phyloP scores from a whole-genome alignment of 2,797 vertebrate species.

The Aquila chrysaetos region DNA sequence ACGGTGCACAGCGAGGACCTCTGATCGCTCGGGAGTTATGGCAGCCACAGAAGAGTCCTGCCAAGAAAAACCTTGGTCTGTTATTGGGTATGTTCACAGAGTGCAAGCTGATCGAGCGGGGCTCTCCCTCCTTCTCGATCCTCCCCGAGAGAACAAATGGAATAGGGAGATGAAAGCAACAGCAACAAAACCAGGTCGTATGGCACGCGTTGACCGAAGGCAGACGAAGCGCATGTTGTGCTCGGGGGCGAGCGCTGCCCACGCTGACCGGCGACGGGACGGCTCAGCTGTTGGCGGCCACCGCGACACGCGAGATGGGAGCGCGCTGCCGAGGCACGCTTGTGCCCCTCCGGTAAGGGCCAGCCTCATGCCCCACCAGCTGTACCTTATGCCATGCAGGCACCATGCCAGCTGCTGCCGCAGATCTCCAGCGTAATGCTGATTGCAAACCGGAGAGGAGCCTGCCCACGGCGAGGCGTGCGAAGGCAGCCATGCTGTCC shows the following conservation, averaged over 20 bases:
- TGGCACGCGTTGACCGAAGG: background rate
- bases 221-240: fast-evolving
- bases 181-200: background rate
- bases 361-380: fast-evolving
- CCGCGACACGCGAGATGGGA: fast-evolving
- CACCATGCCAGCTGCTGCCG: background rate
- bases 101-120: background rate
- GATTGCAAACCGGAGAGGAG: background rate
- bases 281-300: background rate
- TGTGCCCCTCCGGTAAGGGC: background rate
- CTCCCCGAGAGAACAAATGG: background rate
- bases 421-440: background rate
- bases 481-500: background rate
- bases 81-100: background rate
- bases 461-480: fast-evolving
- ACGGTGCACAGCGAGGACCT: fast-evolving
- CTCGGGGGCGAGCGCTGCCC: background rate
- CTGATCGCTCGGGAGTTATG: background rate
- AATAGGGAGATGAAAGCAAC: background rate
- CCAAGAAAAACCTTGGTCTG: background rate
- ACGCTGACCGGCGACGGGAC: fast-evolving
- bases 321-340: fast-evolving
- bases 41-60: background rate
- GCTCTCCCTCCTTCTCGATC: background rate
- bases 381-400: background rate